Conservation (phyloP, 1,140 invertebrate genomes). For the Leptopilina boulardi region DNA sequence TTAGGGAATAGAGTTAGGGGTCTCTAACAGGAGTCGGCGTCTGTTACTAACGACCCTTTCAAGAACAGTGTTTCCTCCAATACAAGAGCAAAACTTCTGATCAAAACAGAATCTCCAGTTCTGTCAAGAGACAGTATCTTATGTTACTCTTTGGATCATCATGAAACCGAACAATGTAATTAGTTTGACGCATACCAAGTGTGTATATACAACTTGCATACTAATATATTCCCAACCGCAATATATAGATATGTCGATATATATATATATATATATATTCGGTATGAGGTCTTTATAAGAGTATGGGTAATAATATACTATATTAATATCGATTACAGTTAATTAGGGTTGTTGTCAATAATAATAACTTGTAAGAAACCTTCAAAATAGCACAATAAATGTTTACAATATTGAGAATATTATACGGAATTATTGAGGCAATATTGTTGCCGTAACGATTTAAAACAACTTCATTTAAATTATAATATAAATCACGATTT, state of each 20-base stretch:
- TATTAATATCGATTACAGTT: neutral
- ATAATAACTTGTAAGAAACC: too few relatives aligned
- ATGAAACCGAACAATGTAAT: constrained; percentile 13
- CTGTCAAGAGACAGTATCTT: constrained; percentile 20
- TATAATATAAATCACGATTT: too few relatives aligned
- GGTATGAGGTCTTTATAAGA: neutral
- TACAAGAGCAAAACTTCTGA: neutral
- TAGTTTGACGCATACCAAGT: too few relatives aligned
- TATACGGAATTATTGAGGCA: too few relatives aligned
- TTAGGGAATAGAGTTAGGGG: neutral
- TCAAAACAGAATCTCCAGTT: neutral
- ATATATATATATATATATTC: neutral
- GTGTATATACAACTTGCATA: neutral
- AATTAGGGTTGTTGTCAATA: neutral
- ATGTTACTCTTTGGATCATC: constrained; percentile 9
- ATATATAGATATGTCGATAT: neutral
- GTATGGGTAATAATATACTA: neutral
- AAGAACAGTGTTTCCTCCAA: neutral
- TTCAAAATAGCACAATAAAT: too few relatives aligned
- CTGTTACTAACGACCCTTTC: constrained; percentile 23
- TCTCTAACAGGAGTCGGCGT: neutral
- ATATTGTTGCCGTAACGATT: too few relatives aligned
- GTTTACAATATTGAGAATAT: too few relatives aligned
- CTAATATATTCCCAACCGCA: neutral
- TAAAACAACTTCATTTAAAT: too few relatives aligned